Percentiles rank a stretch among this genome's conserved stretches.
phyloP scores from a whole-genome alignment of 2,888 invertebrate genomes.

The Vandiemenella viatica region DNA sequence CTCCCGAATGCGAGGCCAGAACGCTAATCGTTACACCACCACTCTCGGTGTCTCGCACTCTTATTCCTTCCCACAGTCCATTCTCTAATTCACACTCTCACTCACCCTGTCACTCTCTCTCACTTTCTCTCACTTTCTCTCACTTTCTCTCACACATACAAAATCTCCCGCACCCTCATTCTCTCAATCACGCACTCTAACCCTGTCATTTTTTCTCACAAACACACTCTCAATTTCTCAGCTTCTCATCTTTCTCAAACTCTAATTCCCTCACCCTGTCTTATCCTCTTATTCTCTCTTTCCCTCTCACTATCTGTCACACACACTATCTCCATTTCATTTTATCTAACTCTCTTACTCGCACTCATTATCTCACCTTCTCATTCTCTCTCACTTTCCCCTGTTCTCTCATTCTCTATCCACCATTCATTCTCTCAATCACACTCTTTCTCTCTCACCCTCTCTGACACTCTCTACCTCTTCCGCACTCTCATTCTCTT shows the following conservation, averaged over 20 bases:
- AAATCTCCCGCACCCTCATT: not conserved
- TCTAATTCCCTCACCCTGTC: not conserved
- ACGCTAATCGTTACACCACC: too few relatives aligned
- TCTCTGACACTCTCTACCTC: not conserved
- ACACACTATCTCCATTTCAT: not conserved
- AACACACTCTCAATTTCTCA: not conserved
- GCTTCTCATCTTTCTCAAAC: not conserved
- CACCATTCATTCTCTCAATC: not conserved
- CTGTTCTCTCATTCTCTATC: not conserved
- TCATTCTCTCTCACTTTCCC: not conserved
- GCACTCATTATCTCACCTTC: not conserved
- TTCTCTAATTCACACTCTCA: too few relatives aligned
- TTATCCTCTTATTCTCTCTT: not conserved
- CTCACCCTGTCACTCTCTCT: too few relatives aligned
- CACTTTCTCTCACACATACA: not conserved
- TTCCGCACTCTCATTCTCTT: not conserved
- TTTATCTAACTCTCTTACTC: not conserved
- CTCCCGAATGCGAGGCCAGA: too few relatives aligned
- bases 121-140: not conserved
- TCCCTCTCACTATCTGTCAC: not conserved
- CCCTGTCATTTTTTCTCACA: not conserved
- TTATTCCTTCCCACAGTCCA: too few relatives aligned
- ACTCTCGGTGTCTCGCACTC: not conserved
- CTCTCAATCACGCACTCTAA: not conserved
- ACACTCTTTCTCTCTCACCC: not conserved